phyloP scores from a whole-genome alignment of 2,888 invertebrate species.

The Cylloceria caligata region DNA sequence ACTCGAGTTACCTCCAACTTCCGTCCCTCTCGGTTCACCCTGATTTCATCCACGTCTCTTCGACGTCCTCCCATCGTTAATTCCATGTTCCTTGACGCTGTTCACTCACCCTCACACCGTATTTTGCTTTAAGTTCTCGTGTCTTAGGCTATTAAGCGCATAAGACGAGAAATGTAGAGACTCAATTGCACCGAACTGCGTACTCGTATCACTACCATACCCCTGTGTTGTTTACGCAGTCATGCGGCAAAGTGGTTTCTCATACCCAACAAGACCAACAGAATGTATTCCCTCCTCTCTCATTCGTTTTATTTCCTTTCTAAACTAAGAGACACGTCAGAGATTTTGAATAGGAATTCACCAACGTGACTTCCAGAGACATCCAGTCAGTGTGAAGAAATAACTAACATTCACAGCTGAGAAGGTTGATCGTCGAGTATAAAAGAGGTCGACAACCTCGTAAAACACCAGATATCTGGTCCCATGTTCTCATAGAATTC shows the following conservation, averaged over 20 bases:
- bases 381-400: background rate
- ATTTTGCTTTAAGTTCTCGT: background rate
- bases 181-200: constrained; percentile 16
- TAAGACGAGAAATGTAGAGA: background rate
- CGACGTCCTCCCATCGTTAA: background rate
- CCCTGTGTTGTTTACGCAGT: constrained; percentile 18
- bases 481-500: background rate
- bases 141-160: background rate
- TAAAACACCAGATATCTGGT: background rate
- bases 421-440: background rate
- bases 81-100: background rate
- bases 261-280: constrained; percentile 25
- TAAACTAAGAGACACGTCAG: background rate
- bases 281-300: background rate
- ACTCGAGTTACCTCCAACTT: constrained; percentile 42
- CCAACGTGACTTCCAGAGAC: background rate
- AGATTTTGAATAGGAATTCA: background rate
- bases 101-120: background rate
- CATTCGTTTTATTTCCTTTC: background rate
- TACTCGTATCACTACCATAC: constrained; percentile 18
- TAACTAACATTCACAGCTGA: background rate
- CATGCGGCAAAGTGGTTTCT: constrained; percentile 48
- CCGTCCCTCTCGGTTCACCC: constrained; percentile 12
- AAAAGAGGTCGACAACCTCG: constrained; percentile 8
- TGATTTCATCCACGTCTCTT: constrained; percentile 2